A percentile compares a stretch with the other conserved stretches of the same genome.
phyloP scores from a whole-genome alignment of 2,797 vertebrate species.

The Sebastes itinus region DNA sequence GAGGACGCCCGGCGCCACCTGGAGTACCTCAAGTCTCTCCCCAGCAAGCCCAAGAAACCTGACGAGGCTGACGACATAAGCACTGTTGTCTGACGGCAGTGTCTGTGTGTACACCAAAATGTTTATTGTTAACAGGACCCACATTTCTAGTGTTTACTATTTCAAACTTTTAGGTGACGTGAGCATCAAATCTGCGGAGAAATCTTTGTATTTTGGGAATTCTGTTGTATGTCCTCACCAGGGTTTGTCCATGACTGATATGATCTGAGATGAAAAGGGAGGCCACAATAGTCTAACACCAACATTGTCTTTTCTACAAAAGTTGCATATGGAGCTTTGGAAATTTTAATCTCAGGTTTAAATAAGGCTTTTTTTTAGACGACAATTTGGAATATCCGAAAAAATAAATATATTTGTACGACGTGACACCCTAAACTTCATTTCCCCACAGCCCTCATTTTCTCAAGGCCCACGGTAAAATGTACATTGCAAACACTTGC shows the following conservation, averaged over 20 bases:
- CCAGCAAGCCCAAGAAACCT: constrained; percentile 98
- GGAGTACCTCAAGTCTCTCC: constrained; percentile 99
- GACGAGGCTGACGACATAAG: constrained; percentile 96
- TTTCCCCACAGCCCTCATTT: constrained; percentile 30
- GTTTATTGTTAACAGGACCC: constrained; percentile 52
- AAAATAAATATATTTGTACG: constrained; percentile 51
- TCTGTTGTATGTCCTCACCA: constrained; percentile 45
- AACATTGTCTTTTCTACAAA: constrained; percentile 50
- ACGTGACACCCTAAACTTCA: not conserved
- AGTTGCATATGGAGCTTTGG: constrained; percentile 40
- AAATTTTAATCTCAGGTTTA: constrained; percentile 82
- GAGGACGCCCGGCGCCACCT: constrained; percentile 97
- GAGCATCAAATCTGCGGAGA: constrained; percentile 37
- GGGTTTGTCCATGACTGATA: constrained; percentile 39
- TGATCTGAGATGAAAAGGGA: constrained; percentile 13
- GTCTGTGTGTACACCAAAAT: constrained; percentile 34
- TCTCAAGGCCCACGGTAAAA: not conserved
- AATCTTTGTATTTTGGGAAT: constrained; percentile 58
- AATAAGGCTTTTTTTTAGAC: constrained; percentile 58
- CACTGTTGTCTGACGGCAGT: constrained; percentile 91
- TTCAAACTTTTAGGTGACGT: constrained; percentile 49
- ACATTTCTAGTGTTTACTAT: constrained; percentile 60
- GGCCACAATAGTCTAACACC: constrained; percentile 22
- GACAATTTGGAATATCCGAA: constrained; percentile 53
- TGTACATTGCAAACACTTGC: not conserved